Evolutionary conservation across 2,888 invertebrate genomes (phyloP).

Genomic region (Scaptomyza caliginosa): DNA sequence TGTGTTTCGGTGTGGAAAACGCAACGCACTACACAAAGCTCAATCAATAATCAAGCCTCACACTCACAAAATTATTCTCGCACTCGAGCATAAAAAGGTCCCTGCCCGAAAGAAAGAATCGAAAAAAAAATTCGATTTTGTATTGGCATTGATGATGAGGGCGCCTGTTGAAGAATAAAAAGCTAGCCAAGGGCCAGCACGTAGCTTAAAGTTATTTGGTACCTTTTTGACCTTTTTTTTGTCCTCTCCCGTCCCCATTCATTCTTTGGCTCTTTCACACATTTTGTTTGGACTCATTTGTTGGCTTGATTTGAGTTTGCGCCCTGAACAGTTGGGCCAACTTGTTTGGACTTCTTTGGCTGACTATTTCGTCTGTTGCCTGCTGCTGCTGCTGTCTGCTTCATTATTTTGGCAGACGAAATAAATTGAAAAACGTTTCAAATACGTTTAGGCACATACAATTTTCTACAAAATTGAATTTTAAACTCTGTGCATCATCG

Average conservation of each 20-base stretch:
- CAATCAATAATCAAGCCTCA: slow-evolving; percentile 68
- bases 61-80: slow-evolving; percentile 41
- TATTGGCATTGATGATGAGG: slow-evolving; percentile 72
- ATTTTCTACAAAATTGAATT: slow-evolving; percentile 75
- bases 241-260: too few relatives aligned
- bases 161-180: slow-evolving; percentile 21
- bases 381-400: slow-evolving; percentile 16
- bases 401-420: slow-evolving; percentile 68
- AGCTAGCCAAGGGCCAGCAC: slow-evolving; percentile 44
- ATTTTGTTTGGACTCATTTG: slow-evolving; percentile 62
- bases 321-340: slow-evolving; percentile 33
- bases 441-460: slow-evolving; percentile 73
- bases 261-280: slow-evolving; percentile 42
- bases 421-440: slow-evolving; percentile 76
- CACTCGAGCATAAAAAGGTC: slow-evolving; percentile 62
- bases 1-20: slow-evolving; percentile 16
- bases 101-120: slow-evolving; percentile 26
- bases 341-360: slow-evolving; percentile 16
- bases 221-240: slow-evolving; percentile 74
- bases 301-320: slow-evolving; percentile 64
- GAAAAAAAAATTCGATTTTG: slow-evolving; percentile 67
- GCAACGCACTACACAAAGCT: slow-evolving; percentile 44
- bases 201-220: slow-evolving; percentile 69
- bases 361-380: neutral
- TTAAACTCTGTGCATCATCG: slow-evolving; percentile 37